phyloP scores from a whole-genome alignment of 2,888 invertebrate genomes.

The Galeopsomyia nigrocyanea region DNA sequence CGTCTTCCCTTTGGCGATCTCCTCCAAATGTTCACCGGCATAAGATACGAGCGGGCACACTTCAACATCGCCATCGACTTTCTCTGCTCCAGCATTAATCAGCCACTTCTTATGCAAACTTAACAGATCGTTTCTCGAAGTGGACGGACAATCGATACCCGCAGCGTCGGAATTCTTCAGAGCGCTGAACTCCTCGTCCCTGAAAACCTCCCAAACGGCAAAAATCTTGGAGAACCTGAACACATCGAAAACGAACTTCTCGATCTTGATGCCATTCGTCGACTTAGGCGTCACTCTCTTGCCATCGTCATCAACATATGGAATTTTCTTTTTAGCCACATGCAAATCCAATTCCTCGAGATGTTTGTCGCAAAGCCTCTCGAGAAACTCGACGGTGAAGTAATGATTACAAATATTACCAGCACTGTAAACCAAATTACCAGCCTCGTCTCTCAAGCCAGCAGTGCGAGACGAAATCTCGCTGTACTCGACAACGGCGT shows the following conservation, averaged over 20 bases:
- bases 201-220: slow-evolving; percentile 91
- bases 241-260: slow-evolving; percentile 99
- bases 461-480: slow-evolving; percentile 93
- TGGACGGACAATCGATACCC: slow-evolving; percentile 92
- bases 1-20: slow-evolving; percentile 15
- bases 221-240: slow-evolving; percentile 94
- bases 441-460: slow-evolving; percentile 82
- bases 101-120: slow-evolving; percentile 85
- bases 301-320: slow-evolving; percentile 82
- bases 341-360: slow-evolving; percentile 89
- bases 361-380: slow-evolving; percentile 78
- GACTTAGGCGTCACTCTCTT: slow-evolving; percentile 80
- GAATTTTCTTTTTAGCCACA: slow-evolving; percentile 97
- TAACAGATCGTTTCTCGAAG: slow-evolving; percentile 84
- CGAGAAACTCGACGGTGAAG: slow-evolving; percentile 89
- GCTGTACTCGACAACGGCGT: slow-evolving; percentile 97
- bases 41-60: slow-evolving; percentile 93
- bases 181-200: slow-evolving; percentile 96
- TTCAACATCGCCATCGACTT: slow-evolving; percentile 80
- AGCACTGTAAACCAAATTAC: slow-evolving; percentile 89
- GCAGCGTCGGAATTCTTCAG: slow-evolving; percentile 93
- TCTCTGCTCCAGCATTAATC: slow-evolving; percentile 83
- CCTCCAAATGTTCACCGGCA: slow-evolving; percentile 86
- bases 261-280: slow-evolving; percentile 98
- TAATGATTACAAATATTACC: slow-evolving; percentile 99